Conservation (phyloP, 2,888 invertebrate genomes). For the Antheraea yamamai region DNA sequence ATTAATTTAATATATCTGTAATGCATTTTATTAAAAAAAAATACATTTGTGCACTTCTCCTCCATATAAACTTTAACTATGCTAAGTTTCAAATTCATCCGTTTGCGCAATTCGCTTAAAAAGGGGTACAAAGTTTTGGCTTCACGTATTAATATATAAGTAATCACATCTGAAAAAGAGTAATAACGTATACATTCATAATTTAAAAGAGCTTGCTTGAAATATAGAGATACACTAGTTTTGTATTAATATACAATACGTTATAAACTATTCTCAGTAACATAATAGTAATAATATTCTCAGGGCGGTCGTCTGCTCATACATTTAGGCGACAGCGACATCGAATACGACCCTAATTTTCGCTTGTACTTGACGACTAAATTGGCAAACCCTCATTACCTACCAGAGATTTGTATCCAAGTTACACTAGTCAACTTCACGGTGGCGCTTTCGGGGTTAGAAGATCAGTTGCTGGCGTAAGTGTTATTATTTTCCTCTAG, state of each 20-base stretch:
- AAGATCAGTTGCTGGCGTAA: conserved; percentile 95
- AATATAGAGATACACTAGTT: not conserved
- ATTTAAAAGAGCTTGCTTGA: not conserved
- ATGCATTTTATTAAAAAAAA: no score
- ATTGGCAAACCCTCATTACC: conserved; percentile 95
- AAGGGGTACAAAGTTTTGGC: no score
- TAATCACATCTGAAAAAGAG: no score
- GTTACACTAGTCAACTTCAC: conserved; percentile 96
- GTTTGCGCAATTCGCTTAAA: no score
- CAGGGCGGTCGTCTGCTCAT: conserved; percentile 91
- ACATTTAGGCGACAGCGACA: conserved; percentile 91
- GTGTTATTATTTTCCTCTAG: conserved; percentile 40
- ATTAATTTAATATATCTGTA: no score
- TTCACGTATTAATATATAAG: no score
- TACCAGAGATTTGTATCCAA: conserved; percentile 96
- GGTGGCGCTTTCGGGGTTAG: conserved; percentile 93
- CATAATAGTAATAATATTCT: not conserved
- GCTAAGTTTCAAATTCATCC: no score
- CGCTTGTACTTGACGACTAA: conserved; percentile 95
- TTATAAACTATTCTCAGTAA: not conserved
- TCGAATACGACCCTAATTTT: conserved; percentile 95
- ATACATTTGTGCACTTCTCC: no score
- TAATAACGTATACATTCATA: no score
- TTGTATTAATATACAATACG: not conserved
- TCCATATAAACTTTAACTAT: no score